A percentile compares a stretch with the other conserved stretches of the same genome.
These are phyloP conservation scores for Dryococelus australis DNA, from an alignment of 2,888 invertebrate species.

Conservation along the genomic window DNA sequence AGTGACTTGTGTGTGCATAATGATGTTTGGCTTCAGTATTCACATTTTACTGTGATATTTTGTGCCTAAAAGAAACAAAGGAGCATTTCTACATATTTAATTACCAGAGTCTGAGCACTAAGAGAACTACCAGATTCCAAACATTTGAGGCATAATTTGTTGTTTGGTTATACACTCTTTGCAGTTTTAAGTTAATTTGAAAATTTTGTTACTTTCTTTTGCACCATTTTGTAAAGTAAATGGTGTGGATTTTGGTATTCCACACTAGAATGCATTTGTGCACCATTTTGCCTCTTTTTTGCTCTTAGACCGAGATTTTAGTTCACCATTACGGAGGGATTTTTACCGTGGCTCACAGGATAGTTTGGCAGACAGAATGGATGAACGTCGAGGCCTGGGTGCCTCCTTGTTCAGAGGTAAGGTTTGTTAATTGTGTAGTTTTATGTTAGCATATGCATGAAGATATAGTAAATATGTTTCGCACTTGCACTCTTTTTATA, in stretches of 20 bases:
- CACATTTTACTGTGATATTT: too few relatives aligned
- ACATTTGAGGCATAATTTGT: constrained; percentile 11
- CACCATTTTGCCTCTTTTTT: constrained; percentile 35
- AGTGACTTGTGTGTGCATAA: too few relatives aligned
- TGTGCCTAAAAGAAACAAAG: too few relatives aligned
- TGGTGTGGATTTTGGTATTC: not conserved
- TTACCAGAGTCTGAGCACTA: not conserved
- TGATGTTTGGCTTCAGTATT: too few relatives aligned
- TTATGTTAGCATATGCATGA: constrained; percentile 43
- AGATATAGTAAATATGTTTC: not conserved
- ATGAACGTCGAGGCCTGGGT: constrained; percentile 39
- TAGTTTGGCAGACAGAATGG: constrained; percentile 71
- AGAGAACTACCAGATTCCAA: not conserved
- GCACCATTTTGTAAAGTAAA: not conserved
- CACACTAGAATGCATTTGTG: not conserved
- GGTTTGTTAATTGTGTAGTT: constrained; percentile 51
- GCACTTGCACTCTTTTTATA: constrained; percentile 27
- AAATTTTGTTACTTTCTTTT: not conserved
- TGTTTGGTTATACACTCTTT: not conserved
- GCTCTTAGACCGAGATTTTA: constrained; percentile 45
- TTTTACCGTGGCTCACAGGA: constrained; percentile 93
- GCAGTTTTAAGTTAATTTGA: not conserved
- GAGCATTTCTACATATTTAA: too few relatives aligned
- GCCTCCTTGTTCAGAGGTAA: constrained; percentile 66
- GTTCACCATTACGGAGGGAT: constrained; percentile 77